Evolutionary conservation across 2,888 invertebrate genomes (phyloP), one percentile per base, ranked within the genome.

Genomic region (Hypena proboscidalis): DNA sequence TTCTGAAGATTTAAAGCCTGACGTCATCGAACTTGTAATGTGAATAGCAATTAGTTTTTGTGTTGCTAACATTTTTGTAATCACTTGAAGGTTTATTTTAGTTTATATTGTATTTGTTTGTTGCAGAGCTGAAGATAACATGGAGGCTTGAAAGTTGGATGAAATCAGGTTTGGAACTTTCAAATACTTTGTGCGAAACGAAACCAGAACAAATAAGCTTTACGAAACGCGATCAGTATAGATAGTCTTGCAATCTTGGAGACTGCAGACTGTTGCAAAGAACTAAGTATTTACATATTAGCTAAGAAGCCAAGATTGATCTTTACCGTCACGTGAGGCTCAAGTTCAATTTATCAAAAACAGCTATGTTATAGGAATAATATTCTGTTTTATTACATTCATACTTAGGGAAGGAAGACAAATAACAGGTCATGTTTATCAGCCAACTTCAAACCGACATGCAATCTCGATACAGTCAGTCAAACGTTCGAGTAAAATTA

Each of bases 401-500:
- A 42, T 25, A 25, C 0, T 25, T 29, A 33, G 31, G 35, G 34
- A 45, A 39, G 42, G 42, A 45, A 51, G 39, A 31, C 32, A 50
- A 57, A 63, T 56, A 60, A 56, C 52, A 51, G 19, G 31, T 23
- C 9, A 43, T 36, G 39, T 66, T 65, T 66, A 56, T 66, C 61
- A 52, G 27, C 25, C 31, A 35, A 38, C 42, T 54, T 50, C 41
- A 36, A 41, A 46, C 48, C 43, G 53, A 55, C 56, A 36, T 36
- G 44, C 48, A 43, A 63, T 61, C 58, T 45, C 55, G 58, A 66
- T 65, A 63, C 37, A 36, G 36, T 34, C 42, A 46, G 56, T 62
- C 67, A 64, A 47, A 62, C 57, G 58, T 57, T 58, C 35, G 59
- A 46, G 42, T 67, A 66, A 70, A 67, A 74, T 73, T 70, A 66